phyloP scores from a whole-genome alignment of 2,888 invertebrate genomes.

The Leistus spinibarbis region DNA sequence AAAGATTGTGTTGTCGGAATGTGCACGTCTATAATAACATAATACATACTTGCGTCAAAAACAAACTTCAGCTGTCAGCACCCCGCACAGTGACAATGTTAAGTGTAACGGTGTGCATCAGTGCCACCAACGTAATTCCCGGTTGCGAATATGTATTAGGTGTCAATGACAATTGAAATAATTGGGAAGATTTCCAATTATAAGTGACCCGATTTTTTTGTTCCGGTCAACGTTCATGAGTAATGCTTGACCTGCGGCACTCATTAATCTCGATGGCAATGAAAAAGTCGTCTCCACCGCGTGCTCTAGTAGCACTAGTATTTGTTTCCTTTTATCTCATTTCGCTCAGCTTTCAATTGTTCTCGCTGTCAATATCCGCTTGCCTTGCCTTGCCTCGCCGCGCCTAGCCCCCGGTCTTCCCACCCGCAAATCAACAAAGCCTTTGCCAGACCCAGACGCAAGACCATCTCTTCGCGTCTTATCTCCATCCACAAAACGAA shows the following conservation, averaged over 20 bases:
- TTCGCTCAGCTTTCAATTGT: conserved; percentile 60
- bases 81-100: no score
- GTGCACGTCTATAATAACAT: no score
- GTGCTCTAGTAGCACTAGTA: conserved; percentile 46
- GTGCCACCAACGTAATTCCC: no score
- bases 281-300: not conserved
- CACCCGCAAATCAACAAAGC: conserved; percentile 3
- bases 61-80: no score
- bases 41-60: no score
- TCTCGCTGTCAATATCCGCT: conserved; percentile 56
- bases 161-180: not conserved
- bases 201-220: not conserved
- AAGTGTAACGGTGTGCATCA: no score
- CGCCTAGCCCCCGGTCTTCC: conserved; percentile 7
- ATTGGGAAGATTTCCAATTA: not conserved
- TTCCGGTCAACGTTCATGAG: not conserved
- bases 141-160: not conserved
- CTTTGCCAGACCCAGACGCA: conserved; percentile 31
- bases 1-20: no score
- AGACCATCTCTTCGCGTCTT: conserved; percentile 28
- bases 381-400: conserved; percentile 22
- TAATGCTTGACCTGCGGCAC: conserved; percentile 20
- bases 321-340: conserved; percentile 61
- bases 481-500: conserved; percentile 52
- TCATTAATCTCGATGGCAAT: conserved; percentile 26